A percentile compares a stretch with the other conserved stretches of the same genome.
phyloP scores from a whole-genome alignment of 2,888 invertebrate species.

The Phlogophora meticulosa region DNA sequence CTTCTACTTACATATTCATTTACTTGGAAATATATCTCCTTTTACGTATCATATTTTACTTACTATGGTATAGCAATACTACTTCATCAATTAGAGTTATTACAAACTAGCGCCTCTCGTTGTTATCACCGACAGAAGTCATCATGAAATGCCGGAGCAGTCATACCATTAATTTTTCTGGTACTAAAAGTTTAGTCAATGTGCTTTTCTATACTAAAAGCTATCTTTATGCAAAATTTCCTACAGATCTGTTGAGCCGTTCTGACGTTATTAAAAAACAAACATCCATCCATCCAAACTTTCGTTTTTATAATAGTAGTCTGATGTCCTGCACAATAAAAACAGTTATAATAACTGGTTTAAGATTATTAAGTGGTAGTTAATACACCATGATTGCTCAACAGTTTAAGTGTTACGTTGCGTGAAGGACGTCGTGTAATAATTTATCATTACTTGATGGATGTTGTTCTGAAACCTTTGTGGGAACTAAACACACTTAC shows the following conservation, averaged over 20 bases:
- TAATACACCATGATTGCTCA: constrained; percentile 31
- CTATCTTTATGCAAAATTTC: too few species aligned
- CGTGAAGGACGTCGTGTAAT: constrained; percentile 37
- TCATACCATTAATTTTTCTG: too few species aligned
- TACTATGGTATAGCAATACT: constrained; percentile 3
- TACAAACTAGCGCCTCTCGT: too few species aligned
- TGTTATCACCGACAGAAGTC: too few species aligned
- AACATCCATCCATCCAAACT: too few species aligned
- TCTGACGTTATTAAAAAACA: too few species aligned
- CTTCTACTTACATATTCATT: constrained; percentile 30
- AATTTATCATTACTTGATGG: constrained; percentile 59
- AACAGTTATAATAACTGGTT: constrained; percentile 16
- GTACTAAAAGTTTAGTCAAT: too few species aligned
- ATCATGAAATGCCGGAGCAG: too few species aligned
- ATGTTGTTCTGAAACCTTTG: constrained; percentile 33
- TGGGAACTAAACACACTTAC: constrained; percentile 37
- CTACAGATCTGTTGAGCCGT: too few species aligned
- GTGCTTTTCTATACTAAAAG: too few species aligned
- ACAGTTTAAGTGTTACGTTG: constrained; percentile 33
- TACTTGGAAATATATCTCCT: constrained; percentile 27
- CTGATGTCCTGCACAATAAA: constrained; percentile 5
- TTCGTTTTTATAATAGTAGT: too few species aligned
- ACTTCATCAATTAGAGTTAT: constrained; percentile 2
- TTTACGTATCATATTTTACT: constrained; percentile 1
- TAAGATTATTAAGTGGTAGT: constrained; percentile 30